A percentile compares a stretch with the other conserved stretches of the same genome.
Conservation (phyloP, 2,113 vertebrate genomes). For the Dolichotis patagonum region DNA sequence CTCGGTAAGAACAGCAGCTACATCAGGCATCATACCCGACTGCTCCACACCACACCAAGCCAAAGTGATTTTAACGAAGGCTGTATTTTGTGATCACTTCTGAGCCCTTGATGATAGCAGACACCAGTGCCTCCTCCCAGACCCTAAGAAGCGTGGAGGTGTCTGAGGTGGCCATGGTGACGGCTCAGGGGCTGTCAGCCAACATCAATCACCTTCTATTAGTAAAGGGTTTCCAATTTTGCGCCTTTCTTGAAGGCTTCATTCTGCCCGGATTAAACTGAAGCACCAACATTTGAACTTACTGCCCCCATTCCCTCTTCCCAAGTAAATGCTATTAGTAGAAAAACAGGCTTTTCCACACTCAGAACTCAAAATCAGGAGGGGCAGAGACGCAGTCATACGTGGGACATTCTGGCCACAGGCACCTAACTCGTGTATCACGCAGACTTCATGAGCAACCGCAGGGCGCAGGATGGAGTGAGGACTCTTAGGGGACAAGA, state of each 20-base stretch:
- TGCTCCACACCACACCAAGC: slow-evolving; percentile 45
- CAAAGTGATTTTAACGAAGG: slow-evolving; percentile 64
- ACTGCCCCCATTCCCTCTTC: not conserved
- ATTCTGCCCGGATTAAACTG: slow-evolving; percentile 60
- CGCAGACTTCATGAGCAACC: not conserved
- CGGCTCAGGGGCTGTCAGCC: slow-evolving; percentile 59
- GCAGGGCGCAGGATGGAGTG: not conserved
- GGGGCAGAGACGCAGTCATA: not conserved
- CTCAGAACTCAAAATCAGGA: slow-evolving; percentile 23
- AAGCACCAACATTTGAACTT: slow-evolving; percentile 56
- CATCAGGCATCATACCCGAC: slow-evolving; percentile 56
- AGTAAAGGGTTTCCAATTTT: slow-evolving; percentile 71
- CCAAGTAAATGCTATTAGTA: slow-evolving; percentile 50
- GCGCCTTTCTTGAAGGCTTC: slow-evolving; percentile 56
- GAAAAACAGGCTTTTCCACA: slow-evolving; percentile 38
- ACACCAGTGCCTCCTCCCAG: not conserved
- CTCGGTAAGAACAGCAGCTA: not conserved
- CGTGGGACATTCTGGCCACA: not conserved
- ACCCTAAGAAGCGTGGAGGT: not conserved
- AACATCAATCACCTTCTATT: slow-evolving; percentile 76
- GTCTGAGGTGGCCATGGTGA: not conserved
- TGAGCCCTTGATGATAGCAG: slow-evolving; percentile 50
- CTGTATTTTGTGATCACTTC: slow-evolving; percentile 61
- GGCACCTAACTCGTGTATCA: not conserved
- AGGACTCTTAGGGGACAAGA: too few species aligned